phyloP scores from a whole-genome alignment of 2,888 invertebrate genomes.

The Cryptophagus acutangulus region DNA sequence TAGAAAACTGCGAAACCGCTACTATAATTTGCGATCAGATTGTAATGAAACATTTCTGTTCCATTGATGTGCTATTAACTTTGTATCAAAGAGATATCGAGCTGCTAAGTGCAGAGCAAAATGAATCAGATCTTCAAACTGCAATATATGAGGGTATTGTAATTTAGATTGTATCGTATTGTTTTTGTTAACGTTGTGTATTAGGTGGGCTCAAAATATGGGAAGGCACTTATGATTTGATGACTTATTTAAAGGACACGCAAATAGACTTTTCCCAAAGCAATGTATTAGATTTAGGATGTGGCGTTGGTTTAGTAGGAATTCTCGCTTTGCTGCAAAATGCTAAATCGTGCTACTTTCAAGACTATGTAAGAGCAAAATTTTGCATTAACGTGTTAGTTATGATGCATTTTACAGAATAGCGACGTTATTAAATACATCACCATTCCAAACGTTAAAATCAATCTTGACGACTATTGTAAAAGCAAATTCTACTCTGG shows the following conservation, averaged over 20 bases:
- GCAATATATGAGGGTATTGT: conserved; percentile 72
- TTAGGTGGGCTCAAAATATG: conserved; percentile 91
- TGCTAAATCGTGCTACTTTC: conserved; percentile 69
- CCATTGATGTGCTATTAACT: conserved; percentile 42
- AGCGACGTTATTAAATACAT: conserved; percentile 71
- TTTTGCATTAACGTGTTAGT: conserved; percentile 66
- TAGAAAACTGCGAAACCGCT: conserved; percentile 17
- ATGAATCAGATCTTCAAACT: conserved; percentile 68
- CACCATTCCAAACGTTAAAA: conserved; percentile 76
- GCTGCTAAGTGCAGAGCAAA: conserved; percentile 54
- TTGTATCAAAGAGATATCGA: conserved; percentile 39
- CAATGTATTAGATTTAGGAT: conserved; percentile 81
- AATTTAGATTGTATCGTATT: background rate
- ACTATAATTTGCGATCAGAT: too few species aligned
- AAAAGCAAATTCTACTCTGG: conserved; percentile 61
- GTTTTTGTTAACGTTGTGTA: conserved; percentile 21
- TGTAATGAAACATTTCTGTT: conserved; percentile 50
- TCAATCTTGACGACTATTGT: conserved; percentile 52
- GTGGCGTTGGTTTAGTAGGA: conserved; percentile 88
- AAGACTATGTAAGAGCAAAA: conserved; percentile 89
- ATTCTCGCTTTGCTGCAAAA: conserved; percentile 66
- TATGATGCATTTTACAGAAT: conserved; percentile 65
- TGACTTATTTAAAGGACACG: conserved; percentile 56
- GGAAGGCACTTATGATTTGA: conserved; percentile 87
- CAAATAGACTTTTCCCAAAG: conserved; percentile 50